Conservation (phyloP, 2,888 invertebrate species). For the Apantesis nais region DNA sequence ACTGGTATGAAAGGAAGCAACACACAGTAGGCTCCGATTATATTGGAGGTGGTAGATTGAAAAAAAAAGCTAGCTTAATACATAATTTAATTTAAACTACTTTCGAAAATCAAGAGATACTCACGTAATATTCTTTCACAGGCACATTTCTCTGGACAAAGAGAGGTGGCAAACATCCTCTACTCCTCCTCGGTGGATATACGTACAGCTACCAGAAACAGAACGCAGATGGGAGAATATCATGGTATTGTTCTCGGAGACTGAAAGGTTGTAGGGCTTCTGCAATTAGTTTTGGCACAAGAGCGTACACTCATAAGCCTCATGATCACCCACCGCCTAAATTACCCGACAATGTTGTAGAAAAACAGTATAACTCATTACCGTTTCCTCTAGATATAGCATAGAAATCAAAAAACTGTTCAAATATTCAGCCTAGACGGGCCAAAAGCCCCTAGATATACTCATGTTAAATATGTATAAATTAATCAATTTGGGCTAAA, state of each 20-base stretch:
- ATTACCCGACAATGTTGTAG: conserved; percentile 46
- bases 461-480: background rate
- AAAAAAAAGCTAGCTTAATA: too few species aligned
- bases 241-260: conserved; percentile 80
- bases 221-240: conserved; percentile 75
- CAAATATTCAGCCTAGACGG: background rate
- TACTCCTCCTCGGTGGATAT: conserved; percentile 70
- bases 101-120: background rate
- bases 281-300: conserved; percentile 70
- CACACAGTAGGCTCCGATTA: too few species aligned
- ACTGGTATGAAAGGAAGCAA: too few species aligned
- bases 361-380: conserved; percentile 16
- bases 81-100: too few species aligned
- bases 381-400: conserved; percentile 20
- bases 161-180: conserved; percentile 76
- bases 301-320: conserved; percentile 58
- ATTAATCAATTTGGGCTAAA: background rate
- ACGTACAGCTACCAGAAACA: conserved; percentile 79
- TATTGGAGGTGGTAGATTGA: too few species aligned
- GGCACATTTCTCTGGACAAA: conserved; percentile 78
- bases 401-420: background rate
- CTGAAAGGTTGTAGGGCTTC: conserved; percentile 76
- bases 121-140: conserved; percentile 43
- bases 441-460: background rate
- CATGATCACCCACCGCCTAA: conserved; percentile 75